Base-by-base conservation (phyloP, 1,140 invertebrate genomes). In the Aphaenogaster floridana region DNA sequence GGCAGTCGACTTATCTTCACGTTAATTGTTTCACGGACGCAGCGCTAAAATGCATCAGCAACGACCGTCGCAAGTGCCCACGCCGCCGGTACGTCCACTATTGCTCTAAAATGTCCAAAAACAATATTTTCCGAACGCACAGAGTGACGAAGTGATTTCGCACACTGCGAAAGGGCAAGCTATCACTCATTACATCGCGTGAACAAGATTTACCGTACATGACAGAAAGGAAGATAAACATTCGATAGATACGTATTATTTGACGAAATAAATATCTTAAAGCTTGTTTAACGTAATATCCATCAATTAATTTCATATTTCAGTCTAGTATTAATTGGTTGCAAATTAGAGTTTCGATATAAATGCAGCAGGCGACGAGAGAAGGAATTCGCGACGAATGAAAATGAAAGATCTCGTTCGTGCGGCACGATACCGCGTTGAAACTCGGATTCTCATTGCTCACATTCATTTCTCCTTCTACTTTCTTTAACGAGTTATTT, bases 1-100 rank as follows among this genome's bases (percentile, higher is more conserved):
- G 86, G 81, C 90, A 91, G 89, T 90, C 89, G 81, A 90, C 89
- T 90, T 88, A 91, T 90, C 39, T 86, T 83, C 80, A 86, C 89
- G 90, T 91, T 91, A 88, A 92, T 90, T 92, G 80, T 91, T 21
- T 69, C 71, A 91, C 78, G 89, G 91, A 92, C 87, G 91, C 91
- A 92, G 91, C 91, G 71, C 86, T 92, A 89, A 91, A 92, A 92
- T 91, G 89, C 83, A 90, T 91, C 91, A 74, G 69, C 89, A 80
- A 83, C 77, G 34, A 80, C 76, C 76, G 74, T 69, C 64, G 86
- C 84, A 59, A 80, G 80, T 64, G 45, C 74, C 90, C 72, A 88
- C 90, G 77, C 52, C 83, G 89, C 83, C 81, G 90, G 90, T 91
- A 91, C 83, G 90, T 91, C 42, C 80, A 91, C 42, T 77, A 81